Base-by-base conservation (phyloP, 2,888 invertebrate species). In the Autographa pulchrina region DNA sequence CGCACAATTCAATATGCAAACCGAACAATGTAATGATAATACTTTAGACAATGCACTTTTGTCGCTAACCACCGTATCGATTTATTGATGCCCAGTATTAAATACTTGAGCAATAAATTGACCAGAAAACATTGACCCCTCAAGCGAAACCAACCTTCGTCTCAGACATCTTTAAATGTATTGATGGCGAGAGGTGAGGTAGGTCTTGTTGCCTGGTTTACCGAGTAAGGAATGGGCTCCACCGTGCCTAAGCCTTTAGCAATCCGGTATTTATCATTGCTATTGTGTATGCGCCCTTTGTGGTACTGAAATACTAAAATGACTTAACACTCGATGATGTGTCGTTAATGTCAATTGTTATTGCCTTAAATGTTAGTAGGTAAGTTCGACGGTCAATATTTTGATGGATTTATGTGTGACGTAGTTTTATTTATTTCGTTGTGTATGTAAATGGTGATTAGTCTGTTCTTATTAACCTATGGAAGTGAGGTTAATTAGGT, bases 1-100 rank as follows among this genome's bases (percentile, higher is more conserved):
- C 93, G 92, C 93, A 93, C 94, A 94, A 94, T 94, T 94, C 94
- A 95, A 95, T 94, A 94, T 94, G 93, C 94, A 91, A 91, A 91
- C 90, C 87, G 92, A 94, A 94, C 95, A 95, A 95, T 95, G 92
- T 94, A 93, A 93, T 92, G 92, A 93, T 94, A 91, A 92, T 93
- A 86, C 88, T 89, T 90, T 89, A 94, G 90, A 93, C 95, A 95
- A 94, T 94, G 92, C 91, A 87, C 92, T 93, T 94, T 94, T 95
- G 94, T 95, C 94, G 95, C 88, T 94, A 93, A 94, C 93, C 93
- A 95, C 94, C 89, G 91, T 92, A 89, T 90, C 93, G 90, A 95
- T 95, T 94, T 95, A 94, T 95, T 92, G 93, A 92, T 92, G 91
- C 88, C 89, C 89, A 89, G 87, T 88, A 92, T 92, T 93, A 88